These are phyloP conservation scores for Drosophila pseudotalamancana DNA, from an alignment of 2,888 invertebrate species.

Conservation along the genomic window DNA sequence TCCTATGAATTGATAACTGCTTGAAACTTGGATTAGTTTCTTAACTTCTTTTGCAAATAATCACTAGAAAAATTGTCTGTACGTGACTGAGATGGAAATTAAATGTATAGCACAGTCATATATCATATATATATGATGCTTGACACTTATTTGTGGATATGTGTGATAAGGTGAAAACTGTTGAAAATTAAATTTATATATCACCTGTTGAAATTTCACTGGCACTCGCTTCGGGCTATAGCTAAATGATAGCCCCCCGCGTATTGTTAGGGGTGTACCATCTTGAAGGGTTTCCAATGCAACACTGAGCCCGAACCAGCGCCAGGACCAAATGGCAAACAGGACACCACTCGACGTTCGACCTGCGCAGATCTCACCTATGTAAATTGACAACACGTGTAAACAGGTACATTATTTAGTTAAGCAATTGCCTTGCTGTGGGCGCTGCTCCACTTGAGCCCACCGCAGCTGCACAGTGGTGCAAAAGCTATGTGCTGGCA, in stretches of 20 bases:
- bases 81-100: no score
- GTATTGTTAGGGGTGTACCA: slow-evolving; percentile 3
- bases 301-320: slow-evolving; percentile 18
- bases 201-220: slow-evolving; percentile 1
- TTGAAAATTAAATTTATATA: not conserved
- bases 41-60: no score
- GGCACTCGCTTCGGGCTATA: not conserved
- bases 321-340: slow-evolving; percentile 1
- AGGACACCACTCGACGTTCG: slow-evolving; percentile 17
- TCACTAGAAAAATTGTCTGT: no score
- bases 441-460: slow-evolving; percentile 4
- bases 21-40: no score
- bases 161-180: no score
- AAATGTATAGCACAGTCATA: no score
- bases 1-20: no score
- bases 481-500: not conserved
- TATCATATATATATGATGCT: no score
- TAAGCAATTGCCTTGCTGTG: slow-evolving; percentile 42
- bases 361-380: slow-evolving; percentile 38
- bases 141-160: no score
- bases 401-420: slow-evolving; percentile 69
- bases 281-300: slow-evolving; percentile 6
- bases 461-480: slow-evolving; percentile 15
- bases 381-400: slow-evolving; percentile 59
- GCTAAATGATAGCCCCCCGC: not conserved